Evolutionary conservation across 2,113 vertebrate genomes (phyloP).

Genomic region (Cyanoramphus novaezelandiae): DNA sequence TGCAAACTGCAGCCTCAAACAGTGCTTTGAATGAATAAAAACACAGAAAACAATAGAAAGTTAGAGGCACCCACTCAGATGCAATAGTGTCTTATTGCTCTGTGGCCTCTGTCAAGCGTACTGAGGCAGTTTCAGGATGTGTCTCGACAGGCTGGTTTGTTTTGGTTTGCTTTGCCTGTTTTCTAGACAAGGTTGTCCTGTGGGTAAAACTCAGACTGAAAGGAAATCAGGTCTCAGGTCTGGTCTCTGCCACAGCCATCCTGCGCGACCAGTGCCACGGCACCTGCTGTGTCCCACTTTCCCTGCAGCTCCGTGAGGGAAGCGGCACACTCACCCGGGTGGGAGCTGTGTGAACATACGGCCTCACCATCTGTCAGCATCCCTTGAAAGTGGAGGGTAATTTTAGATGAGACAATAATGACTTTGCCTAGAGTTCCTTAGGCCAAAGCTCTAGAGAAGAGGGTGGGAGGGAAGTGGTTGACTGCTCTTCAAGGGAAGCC

Average conservation of each 20-base stretch:
- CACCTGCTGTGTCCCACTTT: background rate
- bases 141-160: background rate
- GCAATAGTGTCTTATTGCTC: background rate
- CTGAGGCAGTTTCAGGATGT: background rate
- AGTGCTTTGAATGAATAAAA: background rate
- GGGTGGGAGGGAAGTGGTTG: background rate
- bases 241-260: background rate
- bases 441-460: background rate
- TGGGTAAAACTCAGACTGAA: background rate
- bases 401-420: background rate
- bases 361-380: background rate
- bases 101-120: background rate
- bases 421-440: background rate
- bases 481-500: background rate
- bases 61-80: background rate
- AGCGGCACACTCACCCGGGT: rapidly evolving
- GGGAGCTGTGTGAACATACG: background rate
- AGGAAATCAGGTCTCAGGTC: background rate
- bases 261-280: background rate
- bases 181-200: background rate
- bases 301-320: background rate
- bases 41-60: background rate
- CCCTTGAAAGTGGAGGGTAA: background rate
- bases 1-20: background rate
- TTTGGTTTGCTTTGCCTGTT: background rate